Evolutionary conservation across 2,888 invertebrate genomes (phyloP), one percentile per base, ranked within the genome.

Genomic region (Oscheius myriophilus): DNA sequence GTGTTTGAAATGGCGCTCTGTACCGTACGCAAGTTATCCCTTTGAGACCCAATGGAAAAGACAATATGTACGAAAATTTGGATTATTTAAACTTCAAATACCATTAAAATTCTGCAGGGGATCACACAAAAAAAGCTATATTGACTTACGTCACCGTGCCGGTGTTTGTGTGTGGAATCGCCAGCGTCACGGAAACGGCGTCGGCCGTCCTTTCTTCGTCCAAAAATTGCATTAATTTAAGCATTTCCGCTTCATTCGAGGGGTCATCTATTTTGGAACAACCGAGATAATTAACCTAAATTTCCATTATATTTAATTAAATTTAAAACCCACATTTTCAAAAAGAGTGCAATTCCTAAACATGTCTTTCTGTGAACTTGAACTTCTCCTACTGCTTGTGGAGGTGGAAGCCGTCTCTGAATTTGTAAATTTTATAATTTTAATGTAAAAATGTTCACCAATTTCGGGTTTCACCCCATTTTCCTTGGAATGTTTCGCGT

Each of bases 141-240:
- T 14, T n/a, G 21, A 64, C 93, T 91, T 88, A 96, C 95, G 94
- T 92, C 53, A 97, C 95, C 70, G 92, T 91, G 67, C 96, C 96
- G 87, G 95, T 94, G 0, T 94, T 93, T 85, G 92, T 93, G 76
- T 92, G 92, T 4, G 97, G 96, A 80, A 98, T 92, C 33, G 94
- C 93, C 75, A 97, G 92, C 0, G 93, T 92, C 4, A 96, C 93
- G 84, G 93, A 93, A 64, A 96, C 93, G 66, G 88, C 86, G 14
- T 82, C 80, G 14, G 79, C 75, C 1, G 82, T 76, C 86, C 92
- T 91, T 88, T 92, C 91, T 66, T 92, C 92, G 87, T 95, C 95
- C 59, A 97, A 62, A 23, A 78, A 72, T 69, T 78, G 76, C 76
- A 80, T 74, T 58, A 80, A 41, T 53, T 68, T 26, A 25, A 79